These are phyloP conservation scores for Perodicticus potto DNA, from an alignment of 2,797 vertebrate species.

Conservation along the genomic window DNA sequence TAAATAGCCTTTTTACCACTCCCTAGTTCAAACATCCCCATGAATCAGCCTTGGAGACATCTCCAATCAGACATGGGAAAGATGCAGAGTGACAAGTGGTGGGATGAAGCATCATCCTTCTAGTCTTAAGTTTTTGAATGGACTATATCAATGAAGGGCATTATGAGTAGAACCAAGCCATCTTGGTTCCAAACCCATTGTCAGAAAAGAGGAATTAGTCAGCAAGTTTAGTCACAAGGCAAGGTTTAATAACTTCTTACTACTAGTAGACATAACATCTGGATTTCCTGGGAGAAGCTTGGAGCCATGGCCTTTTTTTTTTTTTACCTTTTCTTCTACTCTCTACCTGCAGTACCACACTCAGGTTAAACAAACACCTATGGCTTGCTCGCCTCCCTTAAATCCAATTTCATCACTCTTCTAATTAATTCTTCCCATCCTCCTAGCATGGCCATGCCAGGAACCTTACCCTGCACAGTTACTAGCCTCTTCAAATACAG, in stretches of 20 bases:
- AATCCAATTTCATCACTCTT: not conserved
- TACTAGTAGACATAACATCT: not conserved
- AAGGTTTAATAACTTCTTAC: not conserved
- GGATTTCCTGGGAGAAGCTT: not conserved
- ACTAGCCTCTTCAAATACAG: not conserved
- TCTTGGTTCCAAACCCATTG: not conserved
- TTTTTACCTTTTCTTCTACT: too few relatives aligned
- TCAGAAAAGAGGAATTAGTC: not conserved
- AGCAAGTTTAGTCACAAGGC: not conserved
- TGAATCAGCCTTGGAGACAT: not conserved
- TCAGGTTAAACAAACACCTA: not conserved
- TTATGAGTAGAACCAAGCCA: not conserved
- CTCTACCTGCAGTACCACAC: not conserved
- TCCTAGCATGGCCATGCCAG: not conserved
- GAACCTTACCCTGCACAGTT: not conserved
- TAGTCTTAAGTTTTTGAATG: not conserved
- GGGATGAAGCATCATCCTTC: not conserved
- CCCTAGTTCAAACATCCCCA: not conserved
- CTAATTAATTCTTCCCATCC: not conserved
- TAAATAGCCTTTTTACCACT: not conserved
- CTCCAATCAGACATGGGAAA: not conserved
- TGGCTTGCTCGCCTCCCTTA: not conserved
- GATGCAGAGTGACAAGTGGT: not conserved
- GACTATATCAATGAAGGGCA: not conserved
- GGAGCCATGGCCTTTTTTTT: not conserved